Conservation (phyloP, 2,113 vertebrate species). For the Osmerus eperlanus region DNA sequence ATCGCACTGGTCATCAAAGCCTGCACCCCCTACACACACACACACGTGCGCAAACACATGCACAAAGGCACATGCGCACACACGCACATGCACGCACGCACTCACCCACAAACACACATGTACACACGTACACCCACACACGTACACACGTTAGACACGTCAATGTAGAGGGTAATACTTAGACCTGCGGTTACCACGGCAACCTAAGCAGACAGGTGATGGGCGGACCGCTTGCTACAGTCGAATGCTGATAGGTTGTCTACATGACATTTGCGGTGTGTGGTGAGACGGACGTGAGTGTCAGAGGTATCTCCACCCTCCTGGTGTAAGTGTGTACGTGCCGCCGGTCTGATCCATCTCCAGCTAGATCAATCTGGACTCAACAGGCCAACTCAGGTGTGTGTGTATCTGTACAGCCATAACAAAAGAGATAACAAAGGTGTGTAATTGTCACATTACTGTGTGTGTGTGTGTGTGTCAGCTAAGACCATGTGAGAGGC, state of each 20-base stretch:
- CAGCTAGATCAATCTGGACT: conserved; percentile 33
- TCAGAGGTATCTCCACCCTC: neutral
- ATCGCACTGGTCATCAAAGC: conserved; percentile 88
- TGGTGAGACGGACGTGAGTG: neutral
- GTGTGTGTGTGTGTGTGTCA: too few relatives aligned
- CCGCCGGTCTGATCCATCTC: conserved; percentile 20
- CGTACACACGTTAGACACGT: neutral
- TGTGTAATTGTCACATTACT: too few relatives aligned
- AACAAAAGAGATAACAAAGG: too few relatives aligned
- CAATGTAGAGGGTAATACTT: too few relatives aligned
- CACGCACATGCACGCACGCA: neutral
- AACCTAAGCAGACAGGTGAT: conserved; percentile 6
- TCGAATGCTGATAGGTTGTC: neutral
- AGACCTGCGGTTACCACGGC: conserved; percentile 18
- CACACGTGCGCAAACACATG: neutral
- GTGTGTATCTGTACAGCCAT: neutral
- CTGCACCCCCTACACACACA: conserved; percentile 71
- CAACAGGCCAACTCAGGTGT: conserved; percentile 14
- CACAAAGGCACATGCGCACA: neutral
- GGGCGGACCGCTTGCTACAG: neutral
- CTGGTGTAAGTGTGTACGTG: conserved; percentile 4
- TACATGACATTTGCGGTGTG: conserved; percentile 6
- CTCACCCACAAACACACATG: too few relatives aligned
- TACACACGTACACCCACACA: too few relatives aligned
- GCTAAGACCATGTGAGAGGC: conserved; percentile 7